These are phyloP conservation scores for Buathra laborator DNA, from an alignment of 2,888 invertebrate genomes.

Conservation along the genomic window DNA sequence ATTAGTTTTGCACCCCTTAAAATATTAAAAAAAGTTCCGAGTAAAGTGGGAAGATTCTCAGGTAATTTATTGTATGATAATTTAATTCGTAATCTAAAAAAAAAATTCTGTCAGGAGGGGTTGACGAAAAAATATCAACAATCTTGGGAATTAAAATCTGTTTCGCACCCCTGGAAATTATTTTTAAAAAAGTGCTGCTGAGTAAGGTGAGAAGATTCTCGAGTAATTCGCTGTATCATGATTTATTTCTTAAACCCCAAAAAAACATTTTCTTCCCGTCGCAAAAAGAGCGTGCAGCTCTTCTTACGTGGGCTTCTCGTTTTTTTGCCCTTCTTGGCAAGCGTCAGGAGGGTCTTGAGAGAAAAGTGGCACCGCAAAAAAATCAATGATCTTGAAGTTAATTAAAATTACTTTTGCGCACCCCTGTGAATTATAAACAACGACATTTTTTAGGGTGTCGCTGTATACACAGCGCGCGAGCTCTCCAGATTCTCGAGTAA, in stretches of 20 bases:
- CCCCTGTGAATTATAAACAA: too few relatives aligned
- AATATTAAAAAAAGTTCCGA: not conserved
- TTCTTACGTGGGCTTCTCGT: too few relatives aligned
- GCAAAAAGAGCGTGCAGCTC: not conserved
- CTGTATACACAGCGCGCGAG: too few relatives aligned
- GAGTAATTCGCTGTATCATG: not conserved
- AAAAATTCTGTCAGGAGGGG: not conserved
- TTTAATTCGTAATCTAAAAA: too few relatives aligned
- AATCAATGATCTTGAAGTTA: too few relatives aligned
- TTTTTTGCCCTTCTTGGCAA: too few relatives aligned
- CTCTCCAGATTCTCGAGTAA: not conserved
- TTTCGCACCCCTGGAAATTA: not conserved
- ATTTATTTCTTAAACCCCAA: constrained; percentile 2
- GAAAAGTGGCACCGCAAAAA: not conserved
- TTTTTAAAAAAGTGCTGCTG: not conserved
- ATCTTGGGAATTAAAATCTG: not conserved
- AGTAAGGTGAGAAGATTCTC: not conserved
- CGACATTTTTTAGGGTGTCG: too few relatives aligned
- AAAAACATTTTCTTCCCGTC: not conserved
- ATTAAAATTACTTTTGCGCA: too few relatives aligned
- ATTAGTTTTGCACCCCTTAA: not conserved
- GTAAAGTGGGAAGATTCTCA: too few relatives aligned
- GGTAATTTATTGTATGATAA: too few relatives aligned
- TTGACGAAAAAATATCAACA: not conserved
- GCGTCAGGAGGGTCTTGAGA: not conserved